These are phyloP conservation scores for Aplidium turbinatum DNA, from an alignment of 23 tunicate genomes.

Conservation along the genomic window DNA sequence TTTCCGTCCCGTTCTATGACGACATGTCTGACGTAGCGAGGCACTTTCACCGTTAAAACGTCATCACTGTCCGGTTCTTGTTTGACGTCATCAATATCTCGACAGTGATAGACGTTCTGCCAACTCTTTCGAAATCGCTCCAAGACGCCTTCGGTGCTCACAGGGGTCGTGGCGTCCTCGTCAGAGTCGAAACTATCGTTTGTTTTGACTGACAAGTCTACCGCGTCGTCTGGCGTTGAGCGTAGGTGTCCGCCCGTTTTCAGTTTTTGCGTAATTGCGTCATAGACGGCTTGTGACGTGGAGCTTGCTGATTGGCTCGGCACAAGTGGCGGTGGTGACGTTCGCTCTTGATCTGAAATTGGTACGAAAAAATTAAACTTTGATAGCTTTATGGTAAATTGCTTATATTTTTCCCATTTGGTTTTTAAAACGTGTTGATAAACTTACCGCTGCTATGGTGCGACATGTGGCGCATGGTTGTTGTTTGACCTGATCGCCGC, in stretches of 20 bases:
- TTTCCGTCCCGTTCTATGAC: slow-evolving; percentile 60
- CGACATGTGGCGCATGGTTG: slow-evolving; percentile 52
- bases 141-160: slow-evolving; percentile 38
- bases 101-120: slow-evolving; percentile 42
- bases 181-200: slow-evolving; percentile 20
- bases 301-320: slow-evolving; percentile 9
- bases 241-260: slow-evolving; percentile 38
- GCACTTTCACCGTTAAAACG: slow-evolving; percentile 68
- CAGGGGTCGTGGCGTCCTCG: slow-evolving; percentile 15
- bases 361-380: no score
- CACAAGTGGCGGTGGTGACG: slow-evolving; percentile 24
- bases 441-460: slow-evolving; percentile 25
- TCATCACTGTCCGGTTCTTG: slow-evolving; percentile 46
- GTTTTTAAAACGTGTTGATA: no score
- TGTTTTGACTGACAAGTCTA: slow-evolving; percentile 21
- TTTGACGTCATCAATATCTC: slow-evolving; percentile 47
- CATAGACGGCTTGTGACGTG: slow-evolving; percentile 63
- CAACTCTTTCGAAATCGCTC: slow-evolving; percentile 59
- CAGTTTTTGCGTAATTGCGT: slow-evolving; percentile 57
- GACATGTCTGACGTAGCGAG: slow-evolving; percentile 44
- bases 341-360: slow-evolving; percentile 27
- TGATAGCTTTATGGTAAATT: no score
- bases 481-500: slow-evolving; percentile 67
- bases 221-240: slow-evolving; percentile 23
- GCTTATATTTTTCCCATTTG: no score